Percentiles rank a stretch among this genome's conserved stretches.
These are phyloP conservation scores for Amblyornis subalaris DNA, from an alignment of 2,113 vertebrate genomes.

Conservation along the genomic window DNA sequence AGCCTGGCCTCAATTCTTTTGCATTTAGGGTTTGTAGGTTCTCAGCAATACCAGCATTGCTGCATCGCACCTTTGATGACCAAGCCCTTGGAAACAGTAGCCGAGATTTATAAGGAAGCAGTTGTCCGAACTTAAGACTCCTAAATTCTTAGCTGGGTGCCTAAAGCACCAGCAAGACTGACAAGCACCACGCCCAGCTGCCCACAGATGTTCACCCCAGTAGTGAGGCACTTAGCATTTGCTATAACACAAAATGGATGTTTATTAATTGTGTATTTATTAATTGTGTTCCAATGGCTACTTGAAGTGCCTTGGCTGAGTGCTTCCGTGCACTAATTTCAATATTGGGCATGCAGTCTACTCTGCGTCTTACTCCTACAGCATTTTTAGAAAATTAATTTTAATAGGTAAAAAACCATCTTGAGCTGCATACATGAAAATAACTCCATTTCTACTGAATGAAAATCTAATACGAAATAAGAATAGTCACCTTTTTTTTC, in stretches of 20 bases:
- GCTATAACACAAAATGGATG: neutral
- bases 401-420: conserved; percentile 69
- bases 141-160: neutral
- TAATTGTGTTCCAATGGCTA: neutral
- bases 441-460: conserved; percentile 66
- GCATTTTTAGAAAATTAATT: conserved; percentile 67
- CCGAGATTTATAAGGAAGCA: neutral
- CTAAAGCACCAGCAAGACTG: neutral
- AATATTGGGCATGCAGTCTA: conserved; percentile 49
- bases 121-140: neutral
- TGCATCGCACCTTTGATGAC: neutral
- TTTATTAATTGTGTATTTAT: neutral
- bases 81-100: conserved; percentile 31
- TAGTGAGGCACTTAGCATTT: conserved; percentile 44
- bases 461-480: conserved; percentile 69
- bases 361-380: conserved; percentile 56
- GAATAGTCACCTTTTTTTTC: conserved; percentile 69
- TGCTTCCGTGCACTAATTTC: neutral
- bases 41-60: conserved; percentile 36
- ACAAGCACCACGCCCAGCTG: neutral
- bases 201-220: conserved; percentile 4
- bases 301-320: neutral
- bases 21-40: neutral
- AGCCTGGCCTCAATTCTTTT: neutral
- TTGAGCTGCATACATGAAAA: conserved; percentile 70